These are phyloP conservation scores for Cephus spinipes DNA, from an alignment of 2,888 invertebrate genomes.

Conservation along the genomic window DNA sequence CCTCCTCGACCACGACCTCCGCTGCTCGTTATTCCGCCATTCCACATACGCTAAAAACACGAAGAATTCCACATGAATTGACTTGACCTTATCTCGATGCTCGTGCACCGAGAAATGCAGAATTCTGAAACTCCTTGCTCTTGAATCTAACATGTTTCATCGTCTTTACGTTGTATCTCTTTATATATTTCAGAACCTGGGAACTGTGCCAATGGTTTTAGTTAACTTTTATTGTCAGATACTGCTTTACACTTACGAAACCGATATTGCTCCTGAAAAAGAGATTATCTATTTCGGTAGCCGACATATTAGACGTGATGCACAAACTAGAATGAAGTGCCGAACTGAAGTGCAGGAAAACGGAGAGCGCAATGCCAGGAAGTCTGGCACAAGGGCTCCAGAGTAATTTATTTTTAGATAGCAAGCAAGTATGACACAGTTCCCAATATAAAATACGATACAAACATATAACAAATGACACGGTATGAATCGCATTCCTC, in stretches of 20 bases:
- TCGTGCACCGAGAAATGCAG: neutral
- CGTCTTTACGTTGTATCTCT: neutral
- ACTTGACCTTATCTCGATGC: neutral
- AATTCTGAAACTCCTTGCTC: neutral
- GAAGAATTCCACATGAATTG: neutral
- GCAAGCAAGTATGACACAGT: conserved; percentile 46
- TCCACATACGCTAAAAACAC: conserved; percentile 70
- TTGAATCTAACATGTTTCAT: neutral
- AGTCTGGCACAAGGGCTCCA: conserved; percentile 50
- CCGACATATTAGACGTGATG: neutral
- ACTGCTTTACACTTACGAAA: conserved; percentile 20
- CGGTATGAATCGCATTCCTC: conserved; percentile 16
- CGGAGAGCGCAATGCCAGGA: conserved; percentile 27
- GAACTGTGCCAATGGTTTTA: neutral
- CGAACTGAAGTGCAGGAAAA: conserved; percentile 10
- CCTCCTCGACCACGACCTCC: conserved; percentile 60
- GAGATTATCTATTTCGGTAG: conserved; percentile 38
- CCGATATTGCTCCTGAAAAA: conserved; percentile 16
- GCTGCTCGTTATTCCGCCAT: conserved; percentile 70
- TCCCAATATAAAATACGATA: conserved; percentile 45
- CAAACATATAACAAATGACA: conserved; percentile 28
- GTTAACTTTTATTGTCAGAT: neutral
- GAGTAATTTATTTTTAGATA: conserved; percentile 51
- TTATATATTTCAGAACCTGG: neutral
- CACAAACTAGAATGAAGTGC: neutral